A percentile compares a stretch with the other conserved stretches of the same genome.
Conservation (phyloP, 2,888 invertebrate genomes). For the Macrosiphum euphorbiae region DNA sequence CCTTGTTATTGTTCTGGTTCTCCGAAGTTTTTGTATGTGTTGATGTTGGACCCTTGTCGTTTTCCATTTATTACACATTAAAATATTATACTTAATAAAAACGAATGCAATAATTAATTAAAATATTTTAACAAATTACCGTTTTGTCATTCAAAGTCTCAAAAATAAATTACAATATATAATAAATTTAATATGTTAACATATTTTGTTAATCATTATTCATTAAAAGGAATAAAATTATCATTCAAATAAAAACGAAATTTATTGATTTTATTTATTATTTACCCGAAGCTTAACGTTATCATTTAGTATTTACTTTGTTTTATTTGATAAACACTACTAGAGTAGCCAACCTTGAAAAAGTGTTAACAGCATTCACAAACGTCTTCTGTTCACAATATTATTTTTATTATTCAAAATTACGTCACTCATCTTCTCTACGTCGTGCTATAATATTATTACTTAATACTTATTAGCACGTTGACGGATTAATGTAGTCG, state of each 20-base stretch:
- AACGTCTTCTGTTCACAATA: not conserved
- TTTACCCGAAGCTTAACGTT: not conserved
- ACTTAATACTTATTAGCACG: too few species aligned
- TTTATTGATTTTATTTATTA: constrained; percentile 51
- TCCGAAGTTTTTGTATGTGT: constrained; percentile 3
- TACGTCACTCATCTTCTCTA: not conserved
- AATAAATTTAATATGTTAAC: constrained; percentile 6
- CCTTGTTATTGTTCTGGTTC: constrained; percentile 31
- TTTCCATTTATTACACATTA: constrained; percentile 39
- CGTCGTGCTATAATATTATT: too few species aligned
- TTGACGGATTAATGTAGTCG: too few species aligned
- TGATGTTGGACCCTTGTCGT: constrained; percentile 13
- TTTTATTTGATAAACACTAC: constrained; percentile 33
- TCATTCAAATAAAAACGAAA: constrained; percentile 59
- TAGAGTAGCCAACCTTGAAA: not conserved
- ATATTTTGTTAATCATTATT: not conserved
- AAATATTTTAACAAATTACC: constrained; percentile 53
- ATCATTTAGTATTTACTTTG: constrained; percentile 30
- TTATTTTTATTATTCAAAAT: not conserved
- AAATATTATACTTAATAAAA: not conserved
- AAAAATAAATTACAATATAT: not conserved
- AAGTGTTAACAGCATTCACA: not conserved
- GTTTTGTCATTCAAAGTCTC: not conserved
- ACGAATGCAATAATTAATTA: not conserved
- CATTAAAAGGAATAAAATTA: not conserved